Evolutionary conservation across 2,113 vertebrate genomes (phyloP).

Genomic region (Dipodomys ordii): DNA sequence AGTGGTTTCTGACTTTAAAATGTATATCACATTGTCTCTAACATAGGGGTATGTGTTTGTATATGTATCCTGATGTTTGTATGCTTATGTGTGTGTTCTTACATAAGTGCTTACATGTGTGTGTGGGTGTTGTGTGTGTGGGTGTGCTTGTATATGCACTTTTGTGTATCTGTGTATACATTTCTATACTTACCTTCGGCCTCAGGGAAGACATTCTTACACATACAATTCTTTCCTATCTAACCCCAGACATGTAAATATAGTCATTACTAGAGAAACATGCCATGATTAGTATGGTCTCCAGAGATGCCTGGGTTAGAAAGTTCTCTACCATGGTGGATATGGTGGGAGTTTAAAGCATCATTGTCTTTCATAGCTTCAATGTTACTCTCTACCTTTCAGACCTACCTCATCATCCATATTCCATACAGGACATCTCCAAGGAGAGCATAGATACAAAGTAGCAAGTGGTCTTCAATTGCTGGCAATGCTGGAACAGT

Average conservation of each 20-base stretch:
- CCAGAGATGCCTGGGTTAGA: not conserved
- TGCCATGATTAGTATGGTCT: not conserved
- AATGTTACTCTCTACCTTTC: not conserved
- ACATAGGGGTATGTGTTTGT: not conserved
- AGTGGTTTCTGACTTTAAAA: constrained; percentile 1
- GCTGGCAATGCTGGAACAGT: no score
- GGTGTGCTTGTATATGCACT: not conserved
- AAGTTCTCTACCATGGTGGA: not conserved
- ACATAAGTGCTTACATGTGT: not conserved
- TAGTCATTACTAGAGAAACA: not conserved
- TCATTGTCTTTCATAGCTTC: not conserved
- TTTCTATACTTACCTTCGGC: not conserved
- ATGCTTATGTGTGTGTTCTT: not conserved
- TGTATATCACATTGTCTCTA: not conserved
- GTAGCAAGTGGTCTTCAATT: not conserved
- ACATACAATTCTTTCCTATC: not conserved
- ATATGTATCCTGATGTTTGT: not conserved
- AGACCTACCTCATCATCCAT: not conserved
- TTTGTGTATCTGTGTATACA: not conserved
- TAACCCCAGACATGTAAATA: not conserved
- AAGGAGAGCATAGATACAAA: not conserved
- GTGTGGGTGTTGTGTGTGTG: no score
- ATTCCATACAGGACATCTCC: not conserved
- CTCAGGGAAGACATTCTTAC: not conserved
- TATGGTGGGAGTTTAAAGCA: not conserved